Base-by-base conservation (phyloP, 2,888 invertebrate genomes). In the Homarus gammarus region DNA sequence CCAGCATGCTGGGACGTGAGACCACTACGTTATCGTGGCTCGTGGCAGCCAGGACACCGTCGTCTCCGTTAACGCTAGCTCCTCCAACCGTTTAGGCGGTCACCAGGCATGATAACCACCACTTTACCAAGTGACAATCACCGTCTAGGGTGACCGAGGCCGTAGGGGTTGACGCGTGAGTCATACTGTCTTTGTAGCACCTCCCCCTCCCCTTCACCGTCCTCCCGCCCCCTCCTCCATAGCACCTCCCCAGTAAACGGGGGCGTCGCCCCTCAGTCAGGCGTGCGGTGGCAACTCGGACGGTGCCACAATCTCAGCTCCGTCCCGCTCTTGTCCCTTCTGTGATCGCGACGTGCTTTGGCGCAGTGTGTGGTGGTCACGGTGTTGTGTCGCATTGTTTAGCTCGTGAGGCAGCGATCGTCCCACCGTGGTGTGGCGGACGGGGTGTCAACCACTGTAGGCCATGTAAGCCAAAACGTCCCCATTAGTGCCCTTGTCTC, bases 251-350 rank as follows among this genome's bases (percentile, higher is more conserved):
- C 64, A 61, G 38, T 79, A 36, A 38, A 85, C 64, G 85, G 85
- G 85, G 85, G 85, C 85, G 85, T 85, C 85, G 85, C 77, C 85
- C 85, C 85, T 85, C 77, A 85, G 85, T 85, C 85, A 85, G 77
- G 85, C 85, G 85, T 85, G 85, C 31, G 77, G 85, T 44, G 77
- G 64, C 85, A 44, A 77, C 56, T 64, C 56, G 85, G 33, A 44
- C 85, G 85, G 85, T 68, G 27, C 77, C 77, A 33, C 77, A 6
- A 33, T 56, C n/a, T 31, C 36, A n/a, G 61, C 64, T 81, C 81
- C 36, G 61, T 38, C n/a, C 61, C 64, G n/a, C 36, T 64, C 38
- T 3, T 51, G 27, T 61, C 38, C 38, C 38, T 22, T 36, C 27
- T 64, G 64, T 64, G 27, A 64, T n/a, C 56, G 12, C 64, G 27